These are phyloP conservation scores for Porites lutea DNA, from an alignment of 64 coral and sea anemone genomes.

Conservation along the genomic window DNA sequence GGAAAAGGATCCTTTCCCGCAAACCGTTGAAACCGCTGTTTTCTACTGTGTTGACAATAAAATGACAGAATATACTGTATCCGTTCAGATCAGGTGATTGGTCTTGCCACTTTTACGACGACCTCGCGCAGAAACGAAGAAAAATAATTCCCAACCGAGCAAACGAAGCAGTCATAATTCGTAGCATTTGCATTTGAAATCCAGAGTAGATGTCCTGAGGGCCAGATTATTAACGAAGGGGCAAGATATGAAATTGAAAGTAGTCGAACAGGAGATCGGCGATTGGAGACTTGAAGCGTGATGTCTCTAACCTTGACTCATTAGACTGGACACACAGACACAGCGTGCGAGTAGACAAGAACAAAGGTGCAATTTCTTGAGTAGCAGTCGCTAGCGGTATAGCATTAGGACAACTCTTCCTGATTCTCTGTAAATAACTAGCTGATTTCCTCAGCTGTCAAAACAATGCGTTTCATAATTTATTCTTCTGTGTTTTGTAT, in stretches of 20 bases:
- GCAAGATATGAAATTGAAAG: constrained; percentile 13
- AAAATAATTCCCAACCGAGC: not conserved
- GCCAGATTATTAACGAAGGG: not conserved
- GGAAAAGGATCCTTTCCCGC: not conserved
- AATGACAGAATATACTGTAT: not conserved
- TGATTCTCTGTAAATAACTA: constrained; percentile 13
- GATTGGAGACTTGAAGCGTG: no score
- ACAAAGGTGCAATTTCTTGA: not conserved
- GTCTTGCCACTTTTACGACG: not conserved
- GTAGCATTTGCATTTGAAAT: not conserved
- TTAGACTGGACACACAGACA: not conserved
- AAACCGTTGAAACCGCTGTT: not conserved
- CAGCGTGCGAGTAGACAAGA: not conserved
- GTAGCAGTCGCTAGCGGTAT: not conserved
- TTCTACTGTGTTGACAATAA: not conserved
- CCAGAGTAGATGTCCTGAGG: not conserved
- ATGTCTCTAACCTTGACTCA: not conserved
- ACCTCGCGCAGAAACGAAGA: not conserved
- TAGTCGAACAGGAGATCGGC: not conserved
- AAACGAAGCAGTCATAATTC: not conserved
- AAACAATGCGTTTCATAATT: constrained; percentile 24
- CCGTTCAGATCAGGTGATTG: no score
- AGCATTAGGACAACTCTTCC: not conserved
- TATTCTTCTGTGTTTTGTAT: not conserved
- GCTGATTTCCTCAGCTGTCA: constrained; percentile 52